phyloP scores from a whole-genome alignment of 1,140 invertebrate species.

The Neodiprion fabricii region DNA sequence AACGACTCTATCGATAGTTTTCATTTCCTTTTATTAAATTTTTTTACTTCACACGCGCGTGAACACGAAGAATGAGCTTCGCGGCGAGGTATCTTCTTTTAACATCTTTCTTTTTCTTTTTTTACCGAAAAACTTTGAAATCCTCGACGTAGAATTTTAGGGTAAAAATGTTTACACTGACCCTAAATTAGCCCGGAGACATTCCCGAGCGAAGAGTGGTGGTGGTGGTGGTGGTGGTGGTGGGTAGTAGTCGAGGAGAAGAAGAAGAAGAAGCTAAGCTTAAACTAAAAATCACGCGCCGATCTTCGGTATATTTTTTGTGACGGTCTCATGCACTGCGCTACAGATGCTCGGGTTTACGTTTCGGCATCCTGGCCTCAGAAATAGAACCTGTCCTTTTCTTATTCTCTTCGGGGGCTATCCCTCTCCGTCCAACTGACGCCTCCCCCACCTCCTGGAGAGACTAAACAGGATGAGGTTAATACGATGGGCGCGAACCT shows the following conservation, averaged over 20 bases:
- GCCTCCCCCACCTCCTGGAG: constrained; percentile 9
- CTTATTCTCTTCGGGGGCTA: constrained; percentile 17
- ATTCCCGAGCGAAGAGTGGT: neutral
- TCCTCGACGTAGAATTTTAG: neutral
- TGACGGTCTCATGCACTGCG: neutral
- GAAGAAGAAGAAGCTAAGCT: neutral
- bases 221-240: too few relatives aligned
- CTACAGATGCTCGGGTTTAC: constrained; percentile 14
- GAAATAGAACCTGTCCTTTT: constrained; percentile 31
- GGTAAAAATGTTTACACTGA: constrained; percentile 3
- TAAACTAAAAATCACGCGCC: constrained; percentile 13
- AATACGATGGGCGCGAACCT: constrained; percentile 9
- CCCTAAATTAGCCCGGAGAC: constrained; percentile 13
- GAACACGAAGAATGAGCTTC: too few relatives aligned
- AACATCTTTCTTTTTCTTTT: neutral
- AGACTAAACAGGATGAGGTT: constrained; percentile 16
- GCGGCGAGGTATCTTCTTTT: too few relatives aligned
- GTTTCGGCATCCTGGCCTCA: constrained; percentile 41
- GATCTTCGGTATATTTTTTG: constrained; percentile 13
- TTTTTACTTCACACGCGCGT: too few relatives aligned
- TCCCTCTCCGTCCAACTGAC: neutral
- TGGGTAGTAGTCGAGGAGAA: too few relatives aligned
- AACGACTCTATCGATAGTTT: too few relatives aligned
- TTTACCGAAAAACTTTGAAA: neutral
- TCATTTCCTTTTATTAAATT: too few relatives aligned